These are phyloP conservation scores for Dromius quadrimaculatus DNA, from an alignment of 2,888 invertebrate species.

Conservation along the genomic window DNA sequence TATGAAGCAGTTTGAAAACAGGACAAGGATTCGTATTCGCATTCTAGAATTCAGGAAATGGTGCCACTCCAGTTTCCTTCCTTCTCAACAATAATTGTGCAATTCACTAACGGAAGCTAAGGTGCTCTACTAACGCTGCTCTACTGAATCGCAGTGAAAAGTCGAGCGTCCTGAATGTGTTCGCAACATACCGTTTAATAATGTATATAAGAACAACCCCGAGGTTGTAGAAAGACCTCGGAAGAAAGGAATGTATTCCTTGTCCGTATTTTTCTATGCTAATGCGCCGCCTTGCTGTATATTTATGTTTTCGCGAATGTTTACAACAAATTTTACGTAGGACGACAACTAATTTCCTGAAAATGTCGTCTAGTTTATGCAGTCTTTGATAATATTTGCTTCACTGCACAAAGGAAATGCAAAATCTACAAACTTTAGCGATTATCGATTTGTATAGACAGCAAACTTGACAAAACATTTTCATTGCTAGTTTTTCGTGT, in stretches of 20 bases:
- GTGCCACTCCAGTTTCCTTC: too few species aligned
- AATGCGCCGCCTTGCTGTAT: slow-evolving; percentile 5
- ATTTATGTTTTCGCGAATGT: background rate
- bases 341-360: slow-evolving; percentile 15
- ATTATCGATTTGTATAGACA: slow-evolving; percentile 2
- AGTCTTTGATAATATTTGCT: slow-evolving; percentile 1
- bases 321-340: slow-evolving; percentile 1
- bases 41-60: too few species aligned
- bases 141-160: background rate
- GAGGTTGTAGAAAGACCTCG: too few species aligned
- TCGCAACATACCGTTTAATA: slow-evolving; percentile 4
- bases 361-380: slow-evolving; percentile 10
- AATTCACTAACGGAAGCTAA: background rate
- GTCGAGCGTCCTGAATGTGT: background rate
- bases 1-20: too few species aligned
- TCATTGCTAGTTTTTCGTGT: slow-evolving; percentile 1
- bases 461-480: background rate
- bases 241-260: slow-evolving; percentile 1
- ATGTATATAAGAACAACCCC: background rate
- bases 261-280: background rate
- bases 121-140: background rate
- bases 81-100: too few species aligned
- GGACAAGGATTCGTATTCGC: too few species aligned
- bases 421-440: background rate
- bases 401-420: background rate